Base-by-base conservation (phyloP, 2,113 vertebrate species). In the Charina bottae region DNA sequence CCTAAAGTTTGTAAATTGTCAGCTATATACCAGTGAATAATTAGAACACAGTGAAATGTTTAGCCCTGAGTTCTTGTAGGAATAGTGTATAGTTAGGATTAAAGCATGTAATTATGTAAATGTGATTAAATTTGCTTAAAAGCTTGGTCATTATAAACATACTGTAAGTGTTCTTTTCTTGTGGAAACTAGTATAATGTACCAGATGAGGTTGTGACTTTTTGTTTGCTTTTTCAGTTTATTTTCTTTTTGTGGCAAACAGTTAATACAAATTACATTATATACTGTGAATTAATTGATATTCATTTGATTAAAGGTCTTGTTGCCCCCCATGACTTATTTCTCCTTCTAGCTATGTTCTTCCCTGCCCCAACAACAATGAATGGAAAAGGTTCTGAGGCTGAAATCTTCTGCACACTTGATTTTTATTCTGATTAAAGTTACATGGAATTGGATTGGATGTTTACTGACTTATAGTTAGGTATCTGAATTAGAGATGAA, bases 81-180 rank as follows among this genome's bases (percentile, higher is more conserved):
- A 19, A 49, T 9, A 88, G 46, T 53, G 49, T 60, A 11, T 33
- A 88, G 17, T 60, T 53, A 88, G 55, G 15, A 15, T 59, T 59
- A 87, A 37, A 58, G 19, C 64, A 83, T 59, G 53, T 91, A 85
- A 64, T 90, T 90, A 85, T 62, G 72, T 78, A 21, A 78, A 78
- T 64, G 46, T 56, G 19, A 59, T 87, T 87, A 91, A 58, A 87
- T 46, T 15, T 83, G 72, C 24, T 58, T 83, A 58, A 83, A 83
- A 90, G 28, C 10, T 54, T 85, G 2, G 58, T 1, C 24, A 33
- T 64, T 64, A 21, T 54, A 86, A 54, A 33, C 23, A 46, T 24
- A n/a, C n/a, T n/a, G n/a, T n/a, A 21, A 90, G 49, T 85, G 17
- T 33, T 10, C 83, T 53, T 56, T 83, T 90, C 26, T 49, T 85